phyloP scores from a whole-genome alignment of 2,113 vertebrate genomes.

The Bambusicola thoracicus region DNA sequence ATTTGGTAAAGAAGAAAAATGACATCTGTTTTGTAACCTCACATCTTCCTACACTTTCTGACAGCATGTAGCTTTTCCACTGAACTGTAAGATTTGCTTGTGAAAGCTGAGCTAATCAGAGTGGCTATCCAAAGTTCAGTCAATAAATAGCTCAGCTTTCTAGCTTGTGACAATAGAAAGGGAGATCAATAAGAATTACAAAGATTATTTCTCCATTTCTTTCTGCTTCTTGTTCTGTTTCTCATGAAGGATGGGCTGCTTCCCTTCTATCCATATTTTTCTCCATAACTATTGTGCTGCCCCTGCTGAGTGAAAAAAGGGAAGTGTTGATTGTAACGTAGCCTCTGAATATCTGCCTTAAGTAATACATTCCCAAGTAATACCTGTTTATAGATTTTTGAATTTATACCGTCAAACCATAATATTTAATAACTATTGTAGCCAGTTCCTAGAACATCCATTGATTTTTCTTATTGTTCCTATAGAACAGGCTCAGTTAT shows the following conservation, averaged over 20 bases:
- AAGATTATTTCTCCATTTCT: conserved; percentile 66
- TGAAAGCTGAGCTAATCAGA: conserved; percentile 73
- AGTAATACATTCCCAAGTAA: not conserved
- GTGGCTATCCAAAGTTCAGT: conserved; percentile 66
- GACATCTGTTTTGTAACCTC: conserved; percentile 68
- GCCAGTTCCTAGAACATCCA: not conserved
- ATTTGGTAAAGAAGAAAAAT: conserved; percentile 47
- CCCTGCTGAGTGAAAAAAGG: not conserved
- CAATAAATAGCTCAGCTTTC: conserved; percentile 75
- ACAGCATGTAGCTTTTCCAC: conserved; percentile 35
- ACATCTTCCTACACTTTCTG: conserved; percentile 68
- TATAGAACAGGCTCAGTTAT: not conserved
- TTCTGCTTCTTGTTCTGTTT: conserved; percentile 10
- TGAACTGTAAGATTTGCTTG: conserved; percentile 40
- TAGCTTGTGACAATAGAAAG: conserved; percentile 57
- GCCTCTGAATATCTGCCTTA: conserved; percentile 6
- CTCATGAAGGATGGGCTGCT: conserved; percentile 44
- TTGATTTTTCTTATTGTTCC: not conserved
- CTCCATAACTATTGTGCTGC: not conserved
- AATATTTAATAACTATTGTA: not conserved
- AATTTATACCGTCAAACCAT: not conserved
- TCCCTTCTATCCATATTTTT: not conserved
- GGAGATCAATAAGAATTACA: conserved; percentile 67
- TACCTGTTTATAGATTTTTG: not conserved
- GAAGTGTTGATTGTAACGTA: not conserved